These are phyloP conservation scores for Herminia tarsipennalis DNA, from an alignment of 2,888 invertebrate species.

Conservation along the genomic window DNA sequence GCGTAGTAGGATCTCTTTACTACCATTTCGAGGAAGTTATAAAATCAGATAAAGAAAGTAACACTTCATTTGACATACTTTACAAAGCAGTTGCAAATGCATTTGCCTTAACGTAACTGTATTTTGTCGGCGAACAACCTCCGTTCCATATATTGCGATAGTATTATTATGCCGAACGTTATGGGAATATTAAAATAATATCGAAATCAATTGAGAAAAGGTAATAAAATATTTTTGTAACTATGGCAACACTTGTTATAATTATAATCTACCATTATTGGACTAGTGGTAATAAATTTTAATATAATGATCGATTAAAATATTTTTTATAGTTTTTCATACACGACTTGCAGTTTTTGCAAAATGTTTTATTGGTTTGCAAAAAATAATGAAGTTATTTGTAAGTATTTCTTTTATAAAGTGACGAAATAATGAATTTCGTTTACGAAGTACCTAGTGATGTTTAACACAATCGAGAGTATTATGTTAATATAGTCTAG, in stretches of 20 bases:
- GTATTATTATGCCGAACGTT: background rate
- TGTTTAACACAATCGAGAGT: too few species aligned
- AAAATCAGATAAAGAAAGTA: background rate
- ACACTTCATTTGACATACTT: background rate
- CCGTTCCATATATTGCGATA: background rate
- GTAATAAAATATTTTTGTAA: slow-evolving; percentile 1
- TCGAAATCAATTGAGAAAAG: background rate
- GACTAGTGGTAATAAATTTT: too few species aligned
- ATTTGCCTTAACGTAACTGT: background rate
- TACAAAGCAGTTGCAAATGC: background rate
- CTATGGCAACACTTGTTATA: background rate
- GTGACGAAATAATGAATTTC: too few species aligned
- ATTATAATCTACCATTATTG: background rate
- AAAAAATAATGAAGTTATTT: too few species aligned
- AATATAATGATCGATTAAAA: too few species aligned
- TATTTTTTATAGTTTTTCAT: too few species aligned
- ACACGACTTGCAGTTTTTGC: too few species aligned
- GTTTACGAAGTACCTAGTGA: too few species aligned
- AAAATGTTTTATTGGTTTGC: too few species aligned
- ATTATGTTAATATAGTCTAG: too few species aligned
- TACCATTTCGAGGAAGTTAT: background rate
- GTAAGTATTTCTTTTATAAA: too few species aligned
- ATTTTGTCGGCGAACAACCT: background rate
- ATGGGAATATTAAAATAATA: background rate
- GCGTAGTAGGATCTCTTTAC: too few species aligned